A percentile compares a stretch with the other conserved stretches of the same genome.
phyloP scores from a whole-genome alignment of 35 echinoderm and acorn worm genomes.

The Apostichopus parvimensis region DNA sequence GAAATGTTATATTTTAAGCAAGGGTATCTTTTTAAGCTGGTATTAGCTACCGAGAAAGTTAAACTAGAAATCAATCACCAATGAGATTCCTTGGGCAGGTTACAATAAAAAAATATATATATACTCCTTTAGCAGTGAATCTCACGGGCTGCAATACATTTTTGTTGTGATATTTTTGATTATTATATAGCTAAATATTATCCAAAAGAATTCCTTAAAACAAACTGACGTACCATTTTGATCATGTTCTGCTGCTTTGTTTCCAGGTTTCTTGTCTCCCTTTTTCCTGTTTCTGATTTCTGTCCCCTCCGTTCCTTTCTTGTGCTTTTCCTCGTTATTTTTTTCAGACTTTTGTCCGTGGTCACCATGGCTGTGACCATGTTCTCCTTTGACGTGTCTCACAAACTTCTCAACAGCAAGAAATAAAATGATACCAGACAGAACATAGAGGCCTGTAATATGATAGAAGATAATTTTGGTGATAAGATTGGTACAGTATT shows the following conservation, averaged over 20 bases:
- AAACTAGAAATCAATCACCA: too few relatives aligned
- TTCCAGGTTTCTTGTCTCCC: conserved; percentile 60
- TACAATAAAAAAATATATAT: too few relatives aligned
- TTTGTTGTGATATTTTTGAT: too few relatives aligned
- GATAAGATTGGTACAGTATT: too few relatives aligned
- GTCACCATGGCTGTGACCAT: conserved; percentile 58
- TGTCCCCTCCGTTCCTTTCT: conserved; percentile 44
- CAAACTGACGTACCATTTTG: background rate
- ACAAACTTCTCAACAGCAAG: conserved; percentile 88
- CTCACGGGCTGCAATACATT: too few relatives aligned
- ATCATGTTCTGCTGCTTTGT: background rate
- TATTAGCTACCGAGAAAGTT: too few relatives aligned
- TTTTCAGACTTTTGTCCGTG: conserved; percentile 27
- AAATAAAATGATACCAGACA: conserved; percentile 81
- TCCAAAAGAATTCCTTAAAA: too few relatives aligned
- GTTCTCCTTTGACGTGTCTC: conserved; percentile 76
- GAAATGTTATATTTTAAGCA: too few relatives aligned
- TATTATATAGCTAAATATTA: too few relatives aligned
- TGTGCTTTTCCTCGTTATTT: conserved; percentile 30
- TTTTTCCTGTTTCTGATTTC: conserved; percentile 62
- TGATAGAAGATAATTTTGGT: background rate
- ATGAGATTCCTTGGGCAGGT: too few relatives aligned
- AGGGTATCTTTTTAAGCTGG: too few relatives aligned
- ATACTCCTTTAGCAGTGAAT: too few relatives aligned
- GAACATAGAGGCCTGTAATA: conserved; percentile 78